These are phyloP conservation scores for Okamejei kenojei DNA, from an alignment of 2,797 vertebrate genomes.

Conservation along the genomic window DNA sequence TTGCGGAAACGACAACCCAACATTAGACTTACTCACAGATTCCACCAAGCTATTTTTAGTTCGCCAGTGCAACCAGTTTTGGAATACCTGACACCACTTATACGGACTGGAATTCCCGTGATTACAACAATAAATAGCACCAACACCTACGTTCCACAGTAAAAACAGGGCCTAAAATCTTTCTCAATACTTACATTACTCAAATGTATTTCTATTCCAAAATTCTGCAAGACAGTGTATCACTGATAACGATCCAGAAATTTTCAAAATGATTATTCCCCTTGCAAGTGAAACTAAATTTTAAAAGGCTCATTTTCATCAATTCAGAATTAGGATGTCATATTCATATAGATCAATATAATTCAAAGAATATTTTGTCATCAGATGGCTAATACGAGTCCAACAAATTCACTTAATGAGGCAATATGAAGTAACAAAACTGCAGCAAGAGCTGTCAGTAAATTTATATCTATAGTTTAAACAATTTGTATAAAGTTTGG, in stretches of 20 bases:
- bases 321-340: neutral
- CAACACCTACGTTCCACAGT: neutral
- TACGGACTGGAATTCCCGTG: neutral
- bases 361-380: neutral
- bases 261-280: conserved; percentile 19
- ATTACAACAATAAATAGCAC: neutral
- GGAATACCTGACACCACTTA: neutral
- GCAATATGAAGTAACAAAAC: neutral
- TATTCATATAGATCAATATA: neutral
- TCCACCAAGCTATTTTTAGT: neutral
- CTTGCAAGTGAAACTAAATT: neutral
- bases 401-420: neutral
- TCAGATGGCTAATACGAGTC: neutral
- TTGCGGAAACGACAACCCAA: no score
- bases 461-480: neutral
- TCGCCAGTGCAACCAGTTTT: neutral
- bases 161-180: neutral
- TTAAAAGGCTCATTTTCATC: neutral
- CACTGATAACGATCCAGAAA: conserved; percentile 10
- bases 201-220: neutral
- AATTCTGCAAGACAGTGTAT: neutral
- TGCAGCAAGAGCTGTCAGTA: neutral
- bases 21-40: neutral
- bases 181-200: conserved; percentile 30
- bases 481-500: neutral